A percentile compares a stretch with the other conserved stretches of the same genome.
Conservation (phyloP, 2,113 vertebrate species). For the Ailurus styani region DNA sequence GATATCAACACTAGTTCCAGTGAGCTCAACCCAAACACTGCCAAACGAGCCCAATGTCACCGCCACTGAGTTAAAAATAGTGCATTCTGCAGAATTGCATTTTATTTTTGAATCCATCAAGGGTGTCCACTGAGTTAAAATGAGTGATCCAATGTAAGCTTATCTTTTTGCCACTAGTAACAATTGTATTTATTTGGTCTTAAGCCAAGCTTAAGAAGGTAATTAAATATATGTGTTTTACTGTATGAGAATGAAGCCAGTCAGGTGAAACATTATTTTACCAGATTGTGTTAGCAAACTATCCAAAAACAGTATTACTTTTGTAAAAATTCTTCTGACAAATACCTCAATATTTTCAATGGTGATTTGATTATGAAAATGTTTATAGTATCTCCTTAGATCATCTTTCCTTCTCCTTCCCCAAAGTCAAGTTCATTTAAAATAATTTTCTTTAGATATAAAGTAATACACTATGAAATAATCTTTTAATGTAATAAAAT, state of each 20-base stretch:
- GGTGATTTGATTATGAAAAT: conserved; percentile 21
- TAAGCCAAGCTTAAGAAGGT: background rate
- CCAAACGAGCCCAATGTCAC: background rate
- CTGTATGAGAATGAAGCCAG: conserved; percentile 12
- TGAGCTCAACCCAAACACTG: background rate
- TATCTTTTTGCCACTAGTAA: background rate
- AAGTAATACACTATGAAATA: background rate
- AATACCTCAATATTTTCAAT: conserved; percentile 36
- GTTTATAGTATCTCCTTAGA: background rate
- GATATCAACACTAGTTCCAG: background rate
- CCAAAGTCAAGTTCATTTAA: background rate
- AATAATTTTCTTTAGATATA: background rate
- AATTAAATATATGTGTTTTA: background rate
- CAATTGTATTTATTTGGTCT: conserved; percentile 14
- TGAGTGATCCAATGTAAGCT: background rate
- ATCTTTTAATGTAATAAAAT: background rate
- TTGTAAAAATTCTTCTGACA: conserved; percentile 4
- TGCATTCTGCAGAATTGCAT: background rate
- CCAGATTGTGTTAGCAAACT: background rate
- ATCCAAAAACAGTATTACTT: background rate
- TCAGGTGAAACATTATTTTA: background rate
- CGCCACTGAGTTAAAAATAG: background rate
- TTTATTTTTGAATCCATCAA: background rate
- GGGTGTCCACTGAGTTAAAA: background rate
- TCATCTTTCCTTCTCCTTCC: background rate